A percentile compares a stretch with the other conserved stretches of the same genome.
phyloP scores from a whole-genome alignment of 2,797 vertebrate genomes.

The Epinephelus malabaricus region DNA sequence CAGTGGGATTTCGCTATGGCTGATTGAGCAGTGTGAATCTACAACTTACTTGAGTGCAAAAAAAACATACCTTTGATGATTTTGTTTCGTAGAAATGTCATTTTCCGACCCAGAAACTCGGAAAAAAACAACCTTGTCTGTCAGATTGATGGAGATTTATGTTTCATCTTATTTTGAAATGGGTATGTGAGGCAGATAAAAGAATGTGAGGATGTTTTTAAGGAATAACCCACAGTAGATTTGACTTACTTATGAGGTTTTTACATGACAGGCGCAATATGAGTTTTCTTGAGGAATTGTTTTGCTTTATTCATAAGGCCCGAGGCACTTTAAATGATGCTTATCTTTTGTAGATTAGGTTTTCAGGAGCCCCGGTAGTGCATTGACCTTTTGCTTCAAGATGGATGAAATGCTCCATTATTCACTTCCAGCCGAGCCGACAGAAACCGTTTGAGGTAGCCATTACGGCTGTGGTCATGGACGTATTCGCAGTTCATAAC shows the following conservation, averaged over 20 bases:
- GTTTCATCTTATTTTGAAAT: conserved; percentile 3
- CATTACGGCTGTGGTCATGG: not conserved
- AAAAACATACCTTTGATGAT: conserved; percentile 18
- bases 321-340: not conserved
- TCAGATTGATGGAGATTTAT: not conserved
- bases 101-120: not conserved
- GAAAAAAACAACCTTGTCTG: not conserved
- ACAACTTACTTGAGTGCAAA: conserved; percentile 19
- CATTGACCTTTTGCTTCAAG: conserved; percentile 30
- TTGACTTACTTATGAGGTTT: not conserved
- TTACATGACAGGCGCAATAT: not conserved
- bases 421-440: not conserved
- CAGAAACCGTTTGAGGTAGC: not conserved
- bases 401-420: conserved; percentile 30
- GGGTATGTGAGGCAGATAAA: not conserved
- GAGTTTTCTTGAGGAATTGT: not conserved
- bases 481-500: conserved; percentile 19
- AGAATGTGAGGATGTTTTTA: not conserved
- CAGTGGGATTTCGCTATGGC: conserved; percentile 8
- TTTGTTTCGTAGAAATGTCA: not conserved
- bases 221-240: not conserved
- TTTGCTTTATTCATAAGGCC: not conserved
- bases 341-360: conserved; percentile 11
- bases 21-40: conserved; percentile 32
- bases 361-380: not conserved